Evolutionary conservation across 1,140 invertebrate genomes (phyloP), one percentile per base, ranked within the genome.

Genomic region (Bombus turneri): DNA sequence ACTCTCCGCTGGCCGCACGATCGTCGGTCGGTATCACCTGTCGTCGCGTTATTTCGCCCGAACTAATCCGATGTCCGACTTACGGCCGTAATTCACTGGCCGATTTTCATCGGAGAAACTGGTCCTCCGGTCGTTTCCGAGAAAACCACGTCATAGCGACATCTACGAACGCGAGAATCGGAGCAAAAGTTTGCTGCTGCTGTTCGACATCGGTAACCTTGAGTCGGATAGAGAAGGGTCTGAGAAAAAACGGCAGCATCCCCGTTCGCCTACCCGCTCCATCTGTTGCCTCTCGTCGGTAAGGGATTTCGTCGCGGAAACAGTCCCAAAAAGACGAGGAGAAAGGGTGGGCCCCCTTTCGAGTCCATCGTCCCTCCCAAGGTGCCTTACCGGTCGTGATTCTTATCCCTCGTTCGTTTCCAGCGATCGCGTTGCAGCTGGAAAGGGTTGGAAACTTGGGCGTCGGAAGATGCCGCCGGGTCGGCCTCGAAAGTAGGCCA

Each of bases 351-450:
- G 69, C 6, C 31, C 64, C 31, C 34, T 18, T 41, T 15, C 37
- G 9, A 39, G 31, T 12, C 22, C 10, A 39, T 0, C 22, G 68
- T 41, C 12, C 5, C 3, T 37, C 34, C 12, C 15, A 18, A 31
- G 43, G 10, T 25, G 41, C 43, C 10, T 79, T 90, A 90, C 81
- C 88, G 87, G 89, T 87, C 18, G 87, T 10, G 59, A 83, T 83
- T 72, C 18, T 13, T 43, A n/a, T 64, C n/a, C 15, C 37, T 0
- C 28, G 37, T 13, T 15, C 71, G 53, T 77, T 47, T 3, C 34
- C 12, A 13, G 64, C 83, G 68, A 76, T 76, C 74, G 34, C 25
- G 57, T 28, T 3, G 13, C 41, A 43, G 6, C 34, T 37, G 18
- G 8, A 62, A 39, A 59, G n/a, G 53, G 47, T 25, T 34, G 31